Percentiles rank a stretch among this genome's conserved stretches.
These are phyloP conservation scores for Dunckerocampus dactyliophorus DNA, from an alignment of 2,113 vertebrate species.

Conservation along the genomic window DNA sequence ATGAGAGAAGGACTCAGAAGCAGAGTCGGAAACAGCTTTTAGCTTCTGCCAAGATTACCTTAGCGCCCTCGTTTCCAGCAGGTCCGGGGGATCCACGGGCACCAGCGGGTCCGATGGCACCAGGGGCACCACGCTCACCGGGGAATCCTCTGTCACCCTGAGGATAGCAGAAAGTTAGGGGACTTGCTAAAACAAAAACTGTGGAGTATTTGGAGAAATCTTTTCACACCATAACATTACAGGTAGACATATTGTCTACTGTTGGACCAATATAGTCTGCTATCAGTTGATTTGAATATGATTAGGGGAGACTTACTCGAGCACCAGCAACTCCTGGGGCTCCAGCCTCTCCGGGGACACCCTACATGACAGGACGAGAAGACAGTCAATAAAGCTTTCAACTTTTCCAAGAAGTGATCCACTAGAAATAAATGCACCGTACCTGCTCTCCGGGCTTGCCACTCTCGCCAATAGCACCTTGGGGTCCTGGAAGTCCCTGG, in stretches of 20 bases:
- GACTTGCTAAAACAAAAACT: background rate
- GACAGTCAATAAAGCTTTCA: background rate
- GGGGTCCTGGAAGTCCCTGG: conserved; percentile 94
- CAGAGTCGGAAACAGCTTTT: background rate
- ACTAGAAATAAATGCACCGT: conserved; percentile 42
- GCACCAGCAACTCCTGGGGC: conserved; percentile 80
- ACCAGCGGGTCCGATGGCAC: conserved; percentile 81
- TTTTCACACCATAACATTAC: too few species aligned
- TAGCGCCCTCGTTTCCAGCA: conserved; percentile 94
- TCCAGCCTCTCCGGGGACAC: conserved; percentile 86
- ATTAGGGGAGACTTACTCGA: conserved; percentile 79
- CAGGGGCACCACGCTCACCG: conserved; percentile 90
- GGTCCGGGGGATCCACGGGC: conserved; percentile 85
- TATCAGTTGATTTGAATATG: background rate
- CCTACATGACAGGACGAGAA: conserved; percentile 46
- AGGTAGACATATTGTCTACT: too few species aligned
- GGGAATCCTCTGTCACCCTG: conserved; percentile 97
- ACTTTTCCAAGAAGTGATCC: background rate
- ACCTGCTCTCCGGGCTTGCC: conserved; percentile 94
- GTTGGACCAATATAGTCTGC: background rate
- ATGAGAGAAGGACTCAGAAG: background rate
- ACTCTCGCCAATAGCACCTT: conserved; percentile 83
- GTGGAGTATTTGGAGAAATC: background rate
- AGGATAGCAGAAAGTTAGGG: background rate
- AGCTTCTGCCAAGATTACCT: conserved; percentile 70